phyloP scores from a whole-genome alignment of 2,797 vertebrate genomes.

The Eutrigla gurnardus region DNA sequence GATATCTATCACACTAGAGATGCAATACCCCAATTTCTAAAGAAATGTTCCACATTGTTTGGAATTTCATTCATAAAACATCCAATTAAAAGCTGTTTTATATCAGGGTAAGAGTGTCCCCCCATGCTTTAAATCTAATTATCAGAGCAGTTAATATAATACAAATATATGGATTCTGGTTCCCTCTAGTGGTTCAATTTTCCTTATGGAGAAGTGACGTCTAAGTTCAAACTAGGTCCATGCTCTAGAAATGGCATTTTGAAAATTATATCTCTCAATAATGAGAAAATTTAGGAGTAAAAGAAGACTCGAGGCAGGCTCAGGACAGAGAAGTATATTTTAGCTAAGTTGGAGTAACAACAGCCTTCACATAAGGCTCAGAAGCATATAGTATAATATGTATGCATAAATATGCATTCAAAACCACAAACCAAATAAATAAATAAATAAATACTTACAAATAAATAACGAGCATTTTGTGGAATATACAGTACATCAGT shows the following conservation, averaged over 20 bases:
- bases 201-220: no score
- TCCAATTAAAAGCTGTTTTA: neutral
- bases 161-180: neutral
- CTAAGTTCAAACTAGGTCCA: neutral
- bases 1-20: neutral
- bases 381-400: conserved; percentile 83
- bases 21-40: neutral
- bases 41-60: neutral
- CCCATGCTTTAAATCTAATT: no score
- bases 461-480: conserved; percentile 85
- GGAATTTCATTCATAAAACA: neutral
- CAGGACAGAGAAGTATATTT: conserved; percentile 85
- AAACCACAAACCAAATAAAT: conserved; percentile 84
- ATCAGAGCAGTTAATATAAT: neutral
- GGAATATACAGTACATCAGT: conserved; percentile 83
- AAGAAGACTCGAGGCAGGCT: conserved; percentile 55
- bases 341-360: conserved; percentile 83
- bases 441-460: conserved; percentile 84
- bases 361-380: conserved; percentile 80
- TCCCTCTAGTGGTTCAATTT: conserved; percentile 38
- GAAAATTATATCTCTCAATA: neutral
- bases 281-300: neutral
- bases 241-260: neutral
- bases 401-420: conserved; percentile 84
- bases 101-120: neutral